Evolutionary conservation across 1,140 invertebrate species (phyloP).

Genomic region (Macrobrachium rosenbergii): DNA sequence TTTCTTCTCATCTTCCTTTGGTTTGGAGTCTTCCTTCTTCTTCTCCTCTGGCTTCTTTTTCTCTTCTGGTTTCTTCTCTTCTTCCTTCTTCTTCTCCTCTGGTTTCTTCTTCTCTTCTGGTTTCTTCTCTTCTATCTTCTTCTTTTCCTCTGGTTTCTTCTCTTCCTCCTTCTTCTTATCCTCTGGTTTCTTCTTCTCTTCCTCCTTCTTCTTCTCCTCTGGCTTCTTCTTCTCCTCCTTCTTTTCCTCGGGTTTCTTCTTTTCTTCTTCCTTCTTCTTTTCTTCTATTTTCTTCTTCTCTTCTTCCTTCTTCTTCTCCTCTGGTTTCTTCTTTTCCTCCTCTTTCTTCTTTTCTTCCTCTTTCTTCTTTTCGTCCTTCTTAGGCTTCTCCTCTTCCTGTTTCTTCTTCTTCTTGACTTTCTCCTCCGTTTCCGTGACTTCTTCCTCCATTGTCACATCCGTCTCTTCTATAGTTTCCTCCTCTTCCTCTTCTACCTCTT

Average conservation of each 20-base stretch:
- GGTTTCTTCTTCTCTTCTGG: not conserved
- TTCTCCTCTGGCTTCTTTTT: not conserved
- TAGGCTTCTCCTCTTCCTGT: slow-evolving; percentile 69
- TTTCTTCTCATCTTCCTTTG: slow-evolving; percentile 6
- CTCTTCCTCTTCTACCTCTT: slow-evolving; percentile 11
- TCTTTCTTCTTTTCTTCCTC: slow-evolving; percentile 69
- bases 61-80: not conserved
- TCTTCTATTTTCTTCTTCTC: not conserved
- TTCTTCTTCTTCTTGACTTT: slow-evolving; percentile 67
- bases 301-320: slow-evolving; percentile 70
- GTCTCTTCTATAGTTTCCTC: slow-evolving; percentile 26
- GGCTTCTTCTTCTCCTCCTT: not conserved
- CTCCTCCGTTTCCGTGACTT: slow-evolving; percentile 70
- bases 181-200: not conserved
- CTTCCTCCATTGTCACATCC: slow-evolving; percentile 33
- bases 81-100: slow-evolving; percentile 2
- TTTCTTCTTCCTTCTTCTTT: not conserved
- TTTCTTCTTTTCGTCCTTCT: slow-evolving; percentile 44
- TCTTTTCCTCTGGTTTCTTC: not conserved
- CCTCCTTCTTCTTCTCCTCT: not conserved
- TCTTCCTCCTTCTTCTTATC: slow-evolving; percentile 6
- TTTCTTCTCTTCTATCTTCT: not conserved
- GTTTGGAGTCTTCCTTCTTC: too few relatives aligned
- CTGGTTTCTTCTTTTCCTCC: slow-evolving; percentile 61
- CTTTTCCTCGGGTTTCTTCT: not conserved